These are phyloP conservation scores for Holocentrus rufus DNA, from an alignment of 2,797 vertebrate genomes.

Conservation along the genomic window DNA sequence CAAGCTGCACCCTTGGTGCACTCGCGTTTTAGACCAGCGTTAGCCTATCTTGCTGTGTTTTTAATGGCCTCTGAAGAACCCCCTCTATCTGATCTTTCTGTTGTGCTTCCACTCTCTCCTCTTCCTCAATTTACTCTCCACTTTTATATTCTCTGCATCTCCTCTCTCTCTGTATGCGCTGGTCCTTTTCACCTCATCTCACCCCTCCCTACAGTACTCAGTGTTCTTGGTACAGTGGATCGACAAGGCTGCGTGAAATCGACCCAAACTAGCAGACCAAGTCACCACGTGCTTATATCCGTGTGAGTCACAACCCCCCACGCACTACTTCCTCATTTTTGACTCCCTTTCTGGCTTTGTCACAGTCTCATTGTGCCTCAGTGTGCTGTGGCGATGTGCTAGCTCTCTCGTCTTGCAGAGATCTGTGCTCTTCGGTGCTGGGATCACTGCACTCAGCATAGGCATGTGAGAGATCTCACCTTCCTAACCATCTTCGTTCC, in stretches of 20 bases:
- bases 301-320: slow-evolving; percentile 5
- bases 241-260: slow-evolving; percentile 10
- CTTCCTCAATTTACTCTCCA: slow-evolving; percentile 35
- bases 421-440: no score
- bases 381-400: not conserved
- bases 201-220: slow-evolving; percentile 1
- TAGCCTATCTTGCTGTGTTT: slow-evolving; percentile 25
- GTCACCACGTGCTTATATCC: not conserved
- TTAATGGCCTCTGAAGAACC: slow-evolving; percentile 46
- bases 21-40: slow-evolving; percentile 10
- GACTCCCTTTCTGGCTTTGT: slow-evolving; percentile 6
- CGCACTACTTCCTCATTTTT: slow-evolving; percentile 18
- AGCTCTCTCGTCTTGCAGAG: slow-evolving; percentile 12
- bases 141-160: slow-evolving; percentile 23
- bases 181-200: slow-evolving; percentile 22
- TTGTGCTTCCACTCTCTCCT: slow-evolving; percentile 16
- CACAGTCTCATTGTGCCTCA: slow-evolving; percentile 33
- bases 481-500: slow-evolving; percentile 39
- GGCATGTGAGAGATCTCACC: slow-evolving; percentile 40
- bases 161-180: slow-evolving; percentile 2
- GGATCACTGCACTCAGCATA: slow-evolving; percentile 2
- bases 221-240: not conserved
- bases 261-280: not conserved
- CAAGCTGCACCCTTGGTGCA: slow-evolving; percentile 37
- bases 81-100: slow-evolving; percentile 40